Conservation (phyloP, 2,888 invertebrate species). For the Limenitis camilla region DNA sequence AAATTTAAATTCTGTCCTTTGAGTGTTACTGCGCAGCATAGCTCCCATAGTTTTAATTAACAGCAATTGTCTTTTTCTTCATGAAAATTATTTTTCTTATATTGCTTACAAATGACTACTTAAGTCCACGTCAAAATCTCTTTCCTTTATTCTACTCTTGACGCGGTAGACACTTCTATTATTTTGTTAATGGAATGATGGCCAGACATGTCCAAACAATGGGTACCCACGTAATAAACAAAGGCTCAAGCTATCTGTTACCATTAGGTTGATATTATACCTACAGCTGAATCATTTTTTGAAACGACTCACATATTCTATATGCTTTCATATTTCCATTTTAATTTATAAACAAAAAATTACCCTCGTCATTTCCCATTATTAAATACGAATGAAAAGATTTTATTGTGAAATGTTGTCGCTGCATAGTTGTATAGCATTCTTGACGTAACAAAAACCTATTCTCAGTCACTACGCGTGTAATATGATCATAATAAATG, state of each 20-base stretch:
- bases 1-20: no score
- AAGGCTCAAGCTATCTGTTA: slow-evolving; percentile 1
- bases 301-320: background rate
- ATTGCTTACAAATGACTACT: slow-evolving; percentile 68
- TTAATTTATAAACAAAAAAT: slow-evolving; percentile 13
- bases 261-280: background rate
- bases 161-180: slow-evolving; percentile 55
- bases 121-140: slow-evolving; percentile 55
- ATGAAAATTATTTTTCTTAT: slow-evolving; percentile 62
- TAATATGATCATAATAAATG: slow-evolving; percentile 54
- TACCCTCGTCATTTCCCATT: slow-evolving; percentile 17
- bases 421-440: slow-evolving; percentile 19
- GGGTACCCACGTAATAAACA: slow-evolving; percentile 36
- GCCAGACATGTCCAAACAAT: slow-evolving; percentile 57
- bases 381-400: slow-evolving; percentile 21
- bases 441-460: slow-evolving; percentile 20
- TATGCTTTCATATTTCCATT: background rate
- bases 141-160: slow-evolving; percentile 58
- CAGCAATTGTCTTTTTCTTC: slow-evolving; percentile 48
- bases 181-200: slow-evolving; percentile 64
- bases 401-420: slow-evolving; percentile 24
- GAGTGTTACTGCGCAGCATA: no score
- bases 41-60: no score
- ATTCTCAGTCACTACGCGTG: slow-evolving; percentile 32
- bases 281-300: background rate